Conservation (phyloP, 2,888 invertebrate species). For the Microplitis manilae region DNA sequence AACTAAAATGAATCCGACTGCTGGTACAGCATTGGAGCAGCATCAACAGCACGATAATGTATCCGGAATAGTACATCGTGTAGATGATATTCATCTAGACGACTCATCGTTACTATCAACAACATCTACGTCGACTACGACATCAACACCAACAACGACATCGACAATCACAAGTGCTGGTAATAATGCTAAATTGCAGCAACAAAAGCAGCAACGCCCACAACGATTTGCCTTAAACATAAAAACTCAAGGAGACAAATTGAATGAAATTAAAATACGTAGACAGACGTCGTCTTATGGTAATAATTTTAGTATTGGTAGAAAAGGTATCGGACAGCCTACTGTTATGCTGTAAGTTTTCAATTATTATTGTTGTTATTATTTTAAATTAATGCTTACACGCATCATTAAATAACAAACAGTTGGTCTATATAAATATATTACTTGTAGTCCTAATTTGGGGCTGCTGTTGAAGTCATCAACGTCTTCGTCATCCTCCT, state of each 20-base stretch:
- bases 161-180: constrained; percentile 45
- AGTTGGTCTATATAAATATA: constrained; percentile 23
- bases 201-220: constrained; percentile 16
- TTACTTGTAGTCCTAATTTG: constrained; percentile 65
- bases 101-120: constrained; percentile 57
- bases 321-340: constrained; percentile 57
- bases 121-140: constrained; percentile 51
- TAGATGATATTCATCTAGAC: constrained; percentile 67
- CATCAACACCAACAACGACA: constrained; percentile 51
- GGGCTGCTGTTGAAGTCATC: constrained; percentile 63
- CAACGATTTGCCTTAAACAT: constrained; percentile 48
- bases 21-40: not conserved
- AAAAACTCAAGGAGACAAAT: constrained; percentile 75
- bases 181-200: not conserved
- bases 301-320: constrained; percentile 54
- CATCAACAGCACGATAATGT: constrained; percentile 61
- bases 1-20: not conserved
- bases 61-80: constrained; percentile 68
- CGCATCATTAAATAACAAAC: not conserved
- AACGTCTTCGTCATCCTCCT: not conserved
- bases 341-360: constrained; percentile 64
- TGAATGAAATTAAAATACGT: constrained; percentile 72
- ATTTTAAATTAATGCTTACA: not conserved
- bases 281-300: constrained; percentile 57
- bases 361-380: not conserved